These are phyloP conservation scores for Alloplasta piceator DNA, from an alignment of 2,888 invertebrate species.

Conservation along the genomic window DNA sequence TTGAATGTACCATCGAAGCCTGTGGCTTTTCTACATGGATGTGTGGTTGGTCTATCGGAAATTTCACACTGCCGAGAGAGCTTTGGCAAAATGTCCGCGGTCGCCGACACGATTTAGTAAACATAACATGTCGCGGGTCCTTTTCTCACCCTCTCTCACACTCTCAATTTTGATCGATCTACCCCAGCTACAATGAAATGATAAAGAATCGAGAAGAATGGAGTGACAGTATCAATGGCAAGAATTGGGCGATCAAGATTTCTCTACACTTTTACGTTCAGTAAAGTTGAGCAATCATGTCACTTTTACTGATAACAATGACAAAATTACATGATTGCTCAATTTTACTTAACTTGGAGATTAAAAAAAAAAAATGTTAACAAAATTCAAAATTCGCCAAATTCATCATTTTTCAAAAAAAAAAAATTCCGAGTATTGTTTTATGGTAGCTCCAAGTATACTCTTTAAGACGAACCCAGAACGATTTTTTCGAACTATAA, in stretches of 20 bases:
- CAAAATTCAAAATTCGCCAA: no score
- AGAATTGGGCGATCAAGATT: not conserved
- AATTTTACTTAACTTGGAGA: no score
- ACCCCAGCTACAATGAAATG: constrained; percentile 9
- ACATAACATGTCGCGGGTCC: constrained; percentile 48
- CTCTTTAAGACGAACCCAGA: no score
- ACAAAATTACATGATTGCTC: no score
- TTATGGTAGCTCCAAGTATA: no score
- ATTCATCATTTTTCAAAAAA: no score
- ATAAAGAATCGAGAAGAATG: not conserved
- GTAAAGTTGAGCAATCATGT: no score
- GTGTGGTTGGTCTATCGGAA: constrained; percentile 26
- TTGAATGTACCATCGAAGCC: constrained; percentile 7
- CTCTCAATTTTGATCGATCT: not conserved
- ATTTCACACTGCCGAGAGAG: constrained; percentile 16
- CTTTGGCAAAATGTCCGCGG: constrained; percentile 4
- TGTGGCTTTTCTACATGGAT: constrained; percentile 10
- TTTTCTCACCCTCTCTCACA: constrained; percentile 11
- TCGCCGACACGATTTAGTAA: constrained; percentile 48
- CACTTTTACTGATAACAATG: no score
- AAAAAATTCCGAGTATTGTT: no score
- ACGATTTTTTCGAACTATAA: no score
- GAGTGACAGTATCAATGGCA: not conserved
- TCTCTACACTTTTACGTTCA: not conserved
- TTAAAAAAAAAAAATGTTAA: no score